A percentile compares a stretch with the other conserved stretches of the same genome.
Evolutionary conservation across 30 jellyfish, hydroid and myxozoan species (phyloP).

Genomic region (Hydractinia echinata): DNA sequence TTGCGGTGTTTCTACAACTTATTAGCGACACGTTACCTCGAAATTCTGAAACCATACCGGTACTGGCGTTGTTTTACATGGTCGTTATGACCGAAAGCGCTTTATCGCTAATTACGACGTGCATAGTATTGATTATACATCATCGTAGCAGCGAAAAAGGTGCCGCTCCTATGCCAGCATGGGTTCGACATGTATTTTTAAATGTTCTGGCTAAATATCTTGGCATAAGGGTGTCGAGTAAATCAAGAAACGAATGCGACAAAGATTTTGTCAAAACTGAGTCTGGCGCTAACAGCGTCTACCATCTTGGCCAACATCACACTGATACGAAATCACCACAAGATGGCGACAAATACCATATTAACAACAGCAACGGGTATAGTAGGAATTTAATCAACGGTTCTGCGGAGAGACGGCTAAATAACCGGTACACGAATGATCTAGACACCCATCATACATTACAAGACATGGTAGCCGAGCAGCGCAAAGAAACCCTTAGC

Average conservation of each 20-base stretch:
- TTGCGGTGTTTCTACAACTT: slow-evolving; percentile 79
- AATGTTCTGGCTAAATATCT: slow-evolving; percentile 35
- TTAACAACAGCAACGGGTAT: neutral
- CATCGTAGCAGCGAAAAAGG: slow-evolving; percentile 54
- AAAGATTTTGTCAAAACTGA: too few relatives aligned
- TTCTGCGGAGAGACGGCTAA: too few relatives aligned
- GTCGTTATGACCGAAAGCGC: slow-evolving; percentile 80
- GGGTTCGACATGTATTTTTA: slow-evolving; percentile 65
- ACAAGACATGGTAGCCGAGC: neutral
- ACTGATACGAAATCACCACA: too few relatives aligned
- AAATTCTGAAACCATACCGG: slow-evolving; percentile 73
- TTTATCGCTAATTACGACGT: slow-evolving; percentile 65
- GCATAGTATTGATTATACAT: slow-evolving; percentile 71
- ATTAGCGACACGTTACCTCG: slow-evolving; percentile 76
- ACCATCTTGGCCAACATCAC: too few relatives aligned
- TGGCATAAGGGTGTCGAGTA: neutral
- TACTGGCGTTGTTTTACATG: slow-evolving; percentile 70
- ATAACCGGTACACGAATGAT: too few relatives aligned
- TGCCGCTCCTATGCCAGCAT: slow-evolving; percentile 61
- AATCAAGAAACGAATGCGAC: too few relatives aligned
- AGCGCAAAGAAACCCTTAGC: neutral
- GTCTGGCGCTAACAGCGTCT: too few relatives aligned
- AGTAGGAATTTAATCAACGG: neutral
- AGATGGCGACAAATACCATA: neutral
- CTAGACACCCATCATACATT: too few relatives aligned